Base-by-base conservation (phyloP, 2,888 invertebrate species). In the Neocrepidodera transversa region DNA sequence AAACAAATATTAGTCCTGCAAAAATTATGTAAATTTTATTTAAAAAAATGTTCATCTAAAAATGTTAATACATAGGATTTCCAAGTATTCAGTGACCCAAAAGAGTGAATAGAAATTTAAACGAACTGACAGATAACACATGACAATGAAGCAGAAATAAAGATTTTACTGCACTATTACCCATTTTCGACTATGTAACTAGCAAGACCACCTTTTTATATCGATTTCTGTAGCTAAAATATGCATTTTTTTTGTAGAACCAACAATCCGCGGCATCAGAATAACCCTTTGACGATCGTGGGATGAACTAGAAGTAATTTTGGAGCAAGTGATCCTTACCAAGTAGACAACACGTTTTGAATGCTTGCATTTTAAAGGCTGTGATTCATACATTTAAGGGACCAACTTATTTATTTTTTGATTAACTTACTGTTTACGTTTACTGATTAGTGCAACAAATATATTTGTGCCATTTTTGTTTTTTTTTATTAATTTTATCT, bases 261-360 rank as follows among this genome's bases (percentile, higher is more conserved):
- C 82, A 73, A 82, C 81, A 81, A 83, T 84, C 79, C 81, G 80
- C 80, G 84, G 83, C 74, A 80, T 84, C 82, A 82, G 82, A 81
- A 84, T 84, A 83, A 84, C 80, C 78, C 81, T 84, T 75, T 84
- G 79, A 83, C 83, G 64, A 80, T 81, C 61, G 82, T 84, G 69
- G 82, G 78, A 45, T 79, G 71, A 78, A 20, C 18, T 45, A 47
- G 48, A 60, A 56, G 11, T 43, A 30, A 48, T 52, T 17, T 18
- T 51, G 51, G 62, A 45, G 60, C 28, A 69, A 70, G 68, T 70
- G 70, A 65, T 66, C 67, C 66, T 59, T 59, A 20, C 16, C 40
- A 54, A 55, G 54, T 63, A 56, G 57, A 60, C 57, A 58, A 56
- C 40, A 55, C 58, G 56, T 58, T 17, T 14, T 61, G 60, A 62